These are phyloP conservation scores for Volucella zonaria DNA, from an alignment of 2,888 invertebrate species.

Conservation along the genomic window DNA sequence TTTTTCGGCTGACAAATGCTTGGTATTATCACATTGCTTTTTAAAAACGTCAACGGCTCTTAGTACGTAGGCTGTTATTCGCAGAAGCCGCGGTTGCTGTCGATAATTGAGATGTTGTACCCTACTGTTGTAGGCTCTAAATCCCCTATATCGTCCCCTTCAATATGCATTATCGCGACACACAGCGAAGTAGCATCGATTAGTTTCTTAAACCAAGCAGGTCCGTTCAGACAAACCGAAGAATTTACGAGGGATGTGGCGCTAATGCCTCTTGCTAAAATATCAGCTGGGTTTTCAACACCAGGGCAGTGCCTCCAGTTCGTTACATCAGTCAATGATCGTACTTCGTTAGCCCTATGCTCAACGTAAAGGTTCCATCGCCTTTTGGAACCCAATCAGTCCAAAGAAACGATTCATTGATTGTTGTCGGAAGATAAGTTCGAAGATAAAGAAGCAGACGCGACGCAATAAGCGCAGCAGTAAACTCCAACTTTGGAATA, in stretches of 20 bases:
- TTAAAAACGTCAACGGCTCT: neutral
- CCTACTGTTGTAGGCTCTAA: too few species aligned
- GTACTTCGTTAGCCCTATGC: neutral
- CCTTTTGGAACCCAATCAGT: neutral
- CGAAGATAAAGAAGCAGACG: too few species aligned
- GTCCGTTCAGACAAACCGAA: neutral
- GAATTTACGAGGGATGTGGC: neutral
- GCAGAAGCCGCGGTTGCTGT: neutral
- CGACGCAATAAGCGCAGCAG: too few species aligned
- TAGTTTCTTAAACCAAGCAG: neutral
- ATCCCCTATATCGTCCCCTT: too few species aligned
- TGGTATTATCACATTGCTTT: neutral
- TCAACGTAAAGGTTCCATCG: neutral
- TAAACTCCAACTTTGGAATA: too few species aligned
- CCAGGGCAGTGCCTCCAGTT: slow-evolving; percentile 7
- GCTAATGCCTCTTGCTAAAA: neutral
- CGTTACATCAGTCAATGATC: neutral
- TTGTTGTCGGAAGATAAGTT: too few species aligned
- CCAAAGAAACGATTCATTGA: neutral
- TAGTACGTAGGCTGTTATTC: neutral
- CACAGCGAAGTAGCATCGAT: neutral
- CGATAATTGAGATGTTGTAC: neutral
- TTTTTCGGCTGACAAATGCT: slow-evolving; percentile 12
- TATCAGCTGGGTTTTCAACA: slow-evolving; percentile 6
- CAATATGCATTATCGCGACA: too few species aligned